Base-by-base conservation (phyloP, 2,113 vertebrate genomes). In the Xyliphius kryptos region DNA sequence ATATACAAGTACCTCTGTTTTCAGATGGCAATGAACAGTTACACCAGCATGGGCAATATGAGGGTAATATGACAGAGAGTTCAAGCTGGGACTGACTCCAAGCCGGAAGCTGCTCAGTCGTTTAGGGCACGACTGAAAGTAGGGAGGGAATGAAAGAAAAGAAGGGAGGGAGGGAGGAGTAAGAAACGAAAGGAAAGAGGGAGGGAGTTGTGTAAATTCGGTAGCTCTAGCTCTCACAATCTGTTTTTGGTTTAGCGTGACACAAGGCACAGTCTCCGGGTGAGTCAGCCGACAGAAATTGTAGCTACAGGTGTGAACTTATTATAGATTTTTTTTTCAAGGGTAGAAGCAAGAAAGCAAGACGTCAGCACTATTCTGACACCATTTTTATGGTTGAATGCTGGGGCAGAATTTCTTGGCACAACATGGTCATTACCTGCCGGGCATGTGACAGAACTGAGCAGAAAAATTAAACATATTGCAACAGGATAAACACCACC, bases 81-180 rank as follows among this genome's bases (percentile, higher is more conserved):
- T 66, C 47, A 61, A 67, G 56, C 68, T 51, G 65, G 71, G 68
- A 63, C 32, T 58, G 20, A 41, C 37, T 66, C 69, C 71, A 76
- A 61, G 22, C 15, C 21, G 21, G 49, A 40, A 47, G 64, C 49
- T 58, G 43, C 67, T 56, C 59, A 38, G n/a, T 67, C 15, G 47
- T 52, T 9, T 66, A 66, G 69, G 59, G 61, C 16, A 22, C 36
- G 60, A 62, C 59, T 32, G 15, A 61, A 58, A 44, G 55, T 41
- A 52, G 53, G n/a, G n/a, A n/a, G n/a, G n/a, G n/a, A n/a, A n/a
- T n/a, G n/a, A n/a, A n/a, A n/a, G n/a, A n/a, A n/a, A n/a, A 19
- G 50, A 37, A 46, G 58, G 19, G 36, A 41, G 50, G 5, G 44
- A 52, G 55, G 37, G 52, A 56, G n/a, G n/a, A n/a, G n/a, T n/a